Percentiles rank a stretch among this genome's conserved stretches.
Evolutionary conservation across 2,113 vertebrate genomes (phyloP).

Genomic region (Mesembrinibis cayennensis): DNA sequence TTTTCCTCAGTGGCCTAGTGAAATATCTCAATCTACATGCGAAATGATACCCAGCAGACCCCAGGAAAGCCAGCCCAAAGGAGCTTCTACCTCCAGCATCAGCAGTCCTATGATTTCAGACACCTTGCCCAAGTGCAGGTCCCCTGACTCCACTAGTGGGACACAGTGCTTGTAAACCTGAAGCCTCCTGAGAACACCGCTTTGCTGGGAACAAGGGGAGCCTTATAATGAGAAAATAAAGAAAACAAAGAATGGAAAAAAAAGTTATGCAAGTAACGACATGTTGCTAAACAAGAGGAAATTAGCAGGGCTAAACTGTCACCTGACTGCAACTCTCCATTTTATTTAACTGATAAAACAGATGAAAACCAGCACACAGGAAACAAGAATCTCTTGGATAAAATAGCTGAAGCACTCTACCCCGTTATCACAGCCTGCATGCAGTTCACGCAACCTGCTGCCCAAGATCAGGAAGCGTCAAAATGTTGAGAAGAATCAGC

Average conservation of each 20-base stretch:
- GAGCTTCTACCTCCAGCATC: conserved; percentile 89
- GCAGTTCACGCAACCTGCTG: neutral
- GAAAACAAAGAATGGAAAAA: neutral
- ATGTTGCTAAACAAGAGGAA: neutral
- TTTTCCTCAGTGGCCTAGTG: neutral
- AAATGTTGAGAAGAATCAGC: neutral
- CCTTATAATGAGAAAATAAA: conserved; percentile 65
- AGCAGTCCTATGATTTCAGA: conserved; percentile 91
- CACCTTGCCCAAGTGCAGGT: conserved; percentile 84
- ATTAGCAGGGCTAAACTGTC: neutral
- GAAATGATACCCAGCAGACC: neutral
- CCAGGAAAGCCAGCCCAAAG: neutral
- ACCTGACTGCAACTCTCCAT: neutral
- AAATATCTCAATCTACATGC: neutral
- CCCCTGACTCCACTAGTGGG: conserved; percentile 89
- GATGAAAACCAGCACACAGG: neutral
- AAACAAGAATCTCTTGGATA: neutral
- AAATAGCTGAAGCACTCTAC: neutral
- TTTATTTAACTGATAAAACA: neutral
- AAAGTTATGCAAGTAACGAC: neutral
- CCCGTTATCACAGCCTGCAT: neutral
- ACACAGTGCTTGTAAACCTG: conserved; percentile 87
- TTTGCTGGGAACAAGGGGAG: conserved; percentile 79
- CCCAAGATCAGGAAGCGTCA: neutral
- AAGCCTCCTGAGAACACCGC: conserved; percentile 80